phyloP scores from a whole-genome alignment of 2,797 vertebrate genomes.

The Tolypeutes matacus region DNA sequence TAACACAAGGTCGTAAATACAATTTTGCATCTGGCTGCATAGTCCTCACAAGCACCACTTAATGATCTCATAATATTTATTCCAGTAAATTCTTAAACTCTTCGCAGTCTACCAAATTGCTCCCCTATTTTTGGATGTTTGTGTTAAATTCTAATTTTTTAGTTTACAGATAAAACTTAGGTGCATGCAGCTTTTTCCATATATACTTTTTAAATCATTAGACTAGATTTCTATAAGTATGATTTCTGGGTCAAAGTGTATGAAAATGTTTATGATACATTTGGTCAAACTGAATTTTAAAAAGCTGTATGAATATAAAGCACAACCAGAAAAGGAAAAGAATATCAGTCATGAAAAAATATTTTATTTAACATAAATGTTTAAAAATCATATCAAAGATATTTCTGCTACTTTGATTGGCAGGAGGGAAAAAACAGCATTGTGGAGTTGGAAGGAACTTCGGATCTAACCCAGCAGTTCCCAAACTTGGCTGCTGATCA shows the following conservation, averaged over 20 bases:
- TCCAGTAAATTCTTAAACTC: constrained; percentile 36
- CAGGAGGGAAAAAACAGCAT: background rate
- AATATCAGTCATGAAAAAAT: background rate
- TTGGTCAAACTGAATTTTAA: constrained; percentile 34
- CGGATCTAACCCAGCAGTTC: background rate
- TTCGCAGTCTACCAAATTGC: background rate
- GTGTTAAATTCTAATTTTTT: constrained; percentile 30
- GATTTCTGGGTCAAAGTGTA: constrained; percentile 60
- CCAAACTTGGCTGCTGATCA: background rate
- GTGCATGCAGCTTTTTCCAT: background rate
- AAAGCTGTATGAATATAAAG: constrained; percentile 9
- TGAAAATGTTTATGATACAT: background rate
- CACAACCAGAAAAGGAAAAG: background rate
- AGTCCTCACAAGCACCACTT: background rate
- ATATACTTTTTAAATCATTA: background rate
- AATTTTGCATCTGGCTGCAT: background rate
- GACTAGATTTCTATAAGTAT: constrained; percentile 23
- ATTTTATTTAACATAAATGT: background rate
- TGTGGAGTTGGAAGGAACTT: background rate
- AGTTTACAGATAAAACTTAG: constrained; percentile 38
- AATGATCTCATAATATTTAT: constrained; percentile 7
- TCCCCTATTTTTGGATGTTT: constrained; percentile 18
- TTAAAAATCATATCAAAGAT: constrained; percentile 46
- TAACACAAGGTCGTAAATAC: background rate
- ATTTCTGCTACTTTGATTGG: background rate